Evolutionary conservation across 2,888 invertebrate genomes (phyloP).

Genomic region (Vanessa cardui): DNA sequence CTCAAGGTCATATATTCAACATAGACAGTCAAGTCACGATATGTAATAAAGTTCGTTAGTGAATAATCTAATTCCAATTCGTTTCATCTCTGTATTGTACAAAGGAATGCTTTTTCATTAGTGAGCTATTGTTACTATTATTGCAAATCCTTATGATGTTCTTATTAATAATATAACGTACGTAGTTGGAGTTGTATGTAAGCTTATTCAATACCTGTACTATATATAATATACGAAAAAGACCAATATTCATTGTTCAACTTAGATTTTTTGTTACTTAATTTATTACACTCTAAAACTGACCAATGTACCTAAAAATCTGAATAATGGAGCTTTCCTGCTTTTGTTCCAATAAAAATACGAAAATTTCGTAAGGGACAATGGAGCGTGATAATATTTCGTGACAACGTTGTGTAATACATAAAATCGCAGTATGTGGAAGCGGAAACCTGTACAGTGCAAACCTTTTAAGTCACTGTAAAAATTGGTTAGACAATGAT

Average conservation of each 20-base stretch:
- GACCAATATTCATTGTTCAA: too few species aligned
- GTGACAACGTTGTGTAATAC: slow-evolving; percentile 44
- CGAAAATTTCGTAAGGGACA: slow-evolving; percentile 71
- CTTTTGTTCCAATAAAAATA: slow-evolving; percentile 72
- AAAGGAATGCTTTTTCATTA: not conserved
- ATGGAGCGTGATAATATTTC: slow-evolving; percentile 59
- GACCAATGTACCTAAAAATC: slow-evolving; percentile 71
- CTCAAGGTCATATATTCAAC: slow-evolving; percentile 7
- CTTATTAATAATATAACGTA: too few species aligned
- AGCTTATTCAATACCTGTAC: too few species aligned
- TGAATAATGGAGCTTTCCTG: slow-evolving; percentile 75
- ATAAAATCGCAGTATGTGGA: slow-evolving; percentile 23
- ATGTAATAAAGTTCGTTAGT: not conserved
- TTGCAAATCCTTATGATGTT: not conserved
- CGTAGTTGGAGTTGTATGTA: too few species aligned
- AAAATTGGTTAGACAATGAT: not conserved
- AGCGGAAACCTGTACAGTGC: not conserved
- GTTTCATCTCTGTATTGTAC: slow-evolving; percentile 7
- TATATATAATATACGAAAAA: too few species aligned
- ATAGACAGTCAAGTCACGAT: slow-evolving; percentile 14
- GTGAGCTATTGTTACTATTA: not conserved
- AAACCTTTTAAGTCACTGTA: not conserved
- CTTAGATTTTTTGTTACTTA: too few species aligned
- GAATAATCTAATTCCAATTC: not conserved
- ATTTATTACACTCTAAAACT: slow-evolving; percentile 4